Base-by-base conservation (phyloP, 2,888 invertebrate species). In the Ophion ventricosus region DNA sequence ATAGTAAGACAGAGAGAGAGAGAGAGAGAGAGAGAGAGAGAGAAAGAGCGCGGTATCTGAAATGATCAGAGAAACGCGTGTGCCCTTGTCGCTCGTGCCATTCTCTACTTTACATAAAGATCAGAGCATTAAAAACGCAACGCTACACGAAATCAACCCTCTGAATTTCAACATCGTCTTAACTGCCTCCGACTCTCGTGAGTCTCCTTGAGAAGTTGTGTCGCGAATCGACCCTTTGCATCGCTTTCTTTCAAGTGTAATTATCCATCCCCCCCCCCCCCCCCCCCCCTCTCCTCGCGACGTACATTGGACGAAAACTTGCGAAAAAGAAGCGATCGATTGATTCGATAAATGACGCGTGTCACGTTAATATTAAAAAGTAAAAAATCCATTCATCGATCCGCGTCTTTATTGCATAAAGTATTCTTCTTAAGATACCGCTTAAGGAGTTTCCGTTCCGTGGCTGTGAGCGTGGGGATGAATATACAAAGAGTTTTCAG, bases 71-170 rank as follows among this genome's bases (percentile, higher is more conserved):
- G 61, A 73, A 69, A 59, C 72, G 78, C 78, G 86, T 79, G 83
- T 87, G 85, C 85, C 82, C 43, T 43, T 14, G 54, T 88, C 89
- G 90, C 88, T 89, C 82, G 85, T 85, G 85, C 75, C 84, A 80
- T 83, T 86, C 90, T 89, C 91, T 89, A 90, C 90, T 93, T 93
- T 93, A 93, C 93, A 93, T 93, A 92, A 93, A 93, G 93, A 93
- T 93, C 93, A 89, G 93, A 93, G 92, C 91, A 93, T 93, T 93
- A 93, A 93, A 93, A 93, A 93, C 91, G 92, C 92, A 88, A 87
- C 88, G 90, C 90, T 90, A 89, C 88, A 90, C 89, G 89, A 88
- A 91, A 92, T 90, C 90, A 90, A 90, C 90, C 92, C 91, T 88
- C 87, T 73, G 77, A 82, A 80, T 78, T 80, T 72, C 8, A 70